Evolutionary conservation across 2,113 vertebrate genomes (phyloP).

Genomic region (Leptobrachium ailaonicum): DNA sequence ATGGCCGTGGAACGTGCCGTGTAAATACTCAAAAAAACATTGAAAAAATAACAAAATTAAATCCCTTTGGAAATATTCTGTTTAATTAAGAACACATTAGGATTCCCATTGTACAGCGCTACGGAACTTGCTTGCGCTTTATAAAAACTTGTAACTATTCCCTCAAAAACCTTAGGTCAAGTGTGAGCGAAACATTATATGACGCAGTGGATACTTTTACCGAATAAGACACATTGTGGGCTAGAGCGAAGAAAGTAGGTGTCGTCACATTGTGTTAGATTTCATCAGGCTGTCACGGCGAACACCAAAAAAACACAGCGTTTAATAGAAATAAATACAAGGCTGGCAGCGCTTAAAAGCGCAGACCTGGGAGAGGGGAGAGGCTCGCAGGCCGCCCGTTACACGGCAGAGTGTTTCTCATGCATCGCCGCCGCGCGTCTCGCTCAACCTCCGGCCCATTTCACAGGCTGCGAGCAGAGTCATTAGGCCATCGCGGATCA

Average conservation of each 20-base stretch:
- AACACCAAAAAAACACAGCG: slow-evolving; percentile 36
- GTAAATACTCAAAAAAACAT: too few relatives aligned
- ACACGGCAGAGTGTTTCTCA: slow-evolving; percentile 40
- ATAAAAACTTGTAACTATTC: too few relatives aligned
- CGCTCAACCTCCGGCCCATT: slow-evolving; percentile 33
- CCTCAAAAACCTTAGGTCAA: too few relatives aligned
- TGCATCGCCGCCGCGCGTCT: neutral
- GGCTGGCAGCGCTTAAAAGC: slow-evolving; percentile 25
- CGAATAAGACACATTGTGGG: too few relatives aligned
- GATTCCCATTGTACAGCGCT: too few relatives aligned
- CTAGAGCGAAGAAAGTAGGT: slow-evolving; percentile 22
- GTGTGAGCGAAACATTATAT: too few relatives aligned
- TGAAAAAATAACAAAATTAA: too few relatives aligned
- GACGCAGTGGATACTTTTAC: too few relatives aligned
- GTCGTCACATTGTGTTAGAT: slow-evolving; percentile 41
- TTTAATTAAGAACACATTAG: too few relatives aligned
- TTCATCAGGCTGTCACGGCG: neutral
- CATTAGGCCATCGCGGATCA: slow-evolving; percentile 20
- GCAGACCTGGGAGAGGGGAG: slow-evolving; percentile 19
- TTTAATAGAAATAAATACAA: slow-evolving; percentile 40
- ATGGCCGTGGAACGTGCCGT: too few relatives aligned
- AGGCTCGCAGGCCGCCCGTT: neutral
- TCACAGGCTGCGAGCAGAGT: slow-evolving; percentile 41
- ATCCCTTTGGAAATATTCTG: too few relatives aligned
- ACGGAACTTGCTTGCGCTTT: too few relatives aligned